Percentiles rank a stretch among this genome's conserved stretches.
These are phyloP conservation scores for Grantiella picta DNA, from an alignment of 2,113 vertebrate genomes.

Conservation along the genomic window DNA sequence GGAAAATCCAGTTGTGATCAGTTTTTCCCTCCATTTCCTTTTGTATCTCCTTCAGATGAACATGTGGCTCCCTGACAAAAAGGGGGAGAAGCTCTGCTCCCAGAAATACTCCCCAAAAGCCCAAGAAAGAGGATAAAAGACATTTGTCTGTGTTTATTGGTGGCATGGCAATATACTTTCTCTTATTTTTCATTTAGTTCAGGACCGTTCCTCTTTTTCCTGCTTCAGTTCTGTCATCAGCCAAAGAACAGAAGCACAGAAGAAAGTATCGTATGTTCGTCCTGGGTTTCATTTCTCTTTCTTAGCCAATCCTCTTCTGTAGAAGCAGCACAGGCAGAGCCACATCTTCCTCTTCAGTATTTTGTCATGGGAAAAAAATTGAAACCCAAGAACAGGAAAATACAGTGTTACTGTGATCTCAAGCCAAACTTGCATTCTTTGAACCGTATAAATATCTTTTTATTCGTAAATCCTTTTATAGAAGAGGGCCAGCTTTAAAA, in stretches of 20 bases:
- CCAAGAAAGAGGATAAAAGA: background rate
- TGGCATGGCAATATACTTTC: background rate
- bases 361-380: conserved; percentile 13
- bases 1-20: background rate
- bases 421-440: conserved; percentile 7
- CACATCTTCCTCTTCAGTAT: background rate
- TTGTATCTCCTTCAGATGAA: background rate
- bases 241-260: background rate
- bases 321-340: background rate
- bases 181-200: background rate
- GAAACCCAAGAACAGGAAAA: conserved; percentile 17
- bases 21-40: background rate
- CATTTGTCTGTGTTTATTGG: background rate
- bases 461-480: conserved; percentile 41
- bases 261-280: background rate
- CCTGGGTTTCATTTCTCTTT: background rate
- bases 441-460: background rate
- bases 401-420: background rate
- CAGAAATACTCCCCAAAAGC: background rate
- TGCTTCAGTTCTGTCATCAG: background rate
- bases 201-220: background rate
- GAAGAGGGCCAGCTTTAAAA: conserved; percentile 7
- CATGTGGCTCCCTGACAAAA: background rate
- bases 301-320: background rate
- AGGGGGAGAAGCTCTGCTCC: background rate